Evolutionary conservation across 2,797 vertebrate genomes (phyloP).

Genomic region (Chlorospingus semifuscus): DNA sequence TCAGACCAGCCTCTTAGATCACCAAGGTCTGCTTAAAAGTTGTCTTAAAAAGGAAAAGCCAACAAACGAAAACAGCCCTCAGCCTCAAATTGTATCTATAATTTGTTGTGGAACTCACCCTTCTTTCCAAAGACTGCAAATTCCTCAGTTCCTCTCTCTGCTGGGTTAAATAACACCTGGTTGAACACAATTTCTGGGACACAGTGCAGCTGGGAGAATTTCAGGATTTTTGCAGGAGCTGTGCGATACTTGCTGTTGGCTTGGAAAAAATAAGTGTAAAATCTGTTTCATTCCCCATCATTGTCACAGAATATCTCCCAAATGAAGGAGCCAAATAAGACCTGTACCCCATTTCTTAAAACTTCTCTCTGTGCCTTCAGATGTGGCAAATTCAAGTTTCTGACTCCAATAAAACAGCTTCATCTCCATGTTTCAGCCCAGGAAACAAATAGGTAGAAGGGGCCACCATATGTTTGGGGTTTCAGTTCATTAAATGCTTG

Average conservation of each 20-base stretch:
- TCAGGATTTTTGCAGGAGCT: neutral
- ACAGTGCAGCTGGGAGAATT: neutral
- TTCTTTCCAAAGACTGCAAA: neutral
- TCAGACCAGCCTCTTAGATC: neutral
- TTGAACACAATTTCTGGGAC: neutral
- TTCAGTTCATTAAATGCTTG: slow-evolving; percentile 32
- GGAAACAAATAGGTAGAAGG: slow-evolving; percentile 23
- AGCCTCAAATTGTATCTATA: neutral
- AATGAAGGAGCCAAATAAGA: neutral
- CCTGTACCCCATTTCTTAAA: neutral
- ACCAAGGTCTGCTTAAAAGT: neutral
- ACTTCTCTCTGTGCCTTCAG: neutral
- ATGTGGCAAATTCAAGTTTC: neutral
- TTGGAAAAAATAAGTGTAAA: neutral
- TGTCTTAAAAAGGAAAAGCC: neutral
- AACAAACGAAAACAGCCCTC: neutral
- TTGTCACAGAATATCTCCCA: neutral
- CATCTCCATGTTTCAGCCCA: neutral
- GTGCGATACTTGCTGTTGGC: neutral
- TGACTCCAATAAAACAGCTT: slow-evolving; percentile 21
- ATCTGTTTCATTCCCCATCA: neutral
- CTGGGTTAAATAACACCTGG: neutral
- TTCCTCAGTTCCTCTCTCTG: fast-evolving
- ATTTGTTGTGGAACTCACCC: neutral
- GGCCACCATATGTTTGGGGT: neutral